Percentiles rank a stretch among this genome's conserved stretches.
phyloP scores from a whole-genome alignment of 2,113 vertebrate species.

The Fulmarus glacialis region DNA sequence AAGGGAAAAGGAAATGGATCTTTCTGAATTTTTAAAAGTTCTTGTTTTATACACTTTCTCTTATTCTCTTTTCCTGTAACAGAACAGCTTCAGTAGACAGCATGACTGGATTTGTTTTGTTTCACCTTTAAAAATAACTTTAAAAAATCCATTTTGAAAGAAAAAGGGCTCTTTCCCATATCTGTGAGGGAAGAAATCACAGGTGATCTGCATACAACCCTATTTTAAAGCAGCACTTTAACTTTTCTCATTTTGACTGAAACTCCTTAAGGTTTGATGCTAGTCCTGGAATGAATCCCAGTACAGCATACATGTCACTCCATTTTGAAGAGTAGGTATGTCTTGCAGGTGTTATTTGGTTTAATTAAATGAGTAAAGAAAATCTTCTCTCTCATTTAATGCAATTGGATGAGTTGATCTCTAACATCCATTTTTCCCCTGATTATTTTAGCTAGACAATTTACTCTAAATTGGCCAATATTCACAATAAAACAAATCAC shows the following conservation, averaged over 20 bases:
- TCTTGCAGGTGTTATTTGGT: background rate
- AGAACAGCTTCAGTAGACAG: background rate
- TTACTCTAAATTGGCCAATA: background rate
- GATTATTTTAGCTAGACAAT: background rate
- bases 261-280: background rate
- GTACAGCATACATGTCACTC: background rate
- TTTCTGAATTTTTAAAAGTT: background rate
- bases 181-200: background rate
- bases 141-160: background rate
- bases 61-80: background rate
- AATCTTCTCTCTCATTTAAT: background rate
- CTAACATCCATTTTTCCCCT: background rate
- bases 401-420: background rate
- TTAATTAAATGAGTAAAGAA: slow-evolving; percentile 21
- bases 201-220: background rate
- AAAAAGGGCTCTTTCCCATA: background rate
- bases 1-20: background rate
- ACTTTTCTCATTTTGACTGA: background rate
- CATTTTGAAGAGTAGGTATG: background rate
- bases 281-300: background rate
- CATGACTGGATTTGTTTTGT: background rate
- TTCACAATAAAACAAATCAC: background rate
- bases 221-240: background rate
- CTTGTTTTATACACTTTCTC: background rate
- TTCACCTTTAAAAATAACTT: background rate